Evolutionary conservation across 2,888 invertebrate species (phyloP), one percentile per base, ranked within the genome.

Genomic region (Amaurobius ferox): DNA sequence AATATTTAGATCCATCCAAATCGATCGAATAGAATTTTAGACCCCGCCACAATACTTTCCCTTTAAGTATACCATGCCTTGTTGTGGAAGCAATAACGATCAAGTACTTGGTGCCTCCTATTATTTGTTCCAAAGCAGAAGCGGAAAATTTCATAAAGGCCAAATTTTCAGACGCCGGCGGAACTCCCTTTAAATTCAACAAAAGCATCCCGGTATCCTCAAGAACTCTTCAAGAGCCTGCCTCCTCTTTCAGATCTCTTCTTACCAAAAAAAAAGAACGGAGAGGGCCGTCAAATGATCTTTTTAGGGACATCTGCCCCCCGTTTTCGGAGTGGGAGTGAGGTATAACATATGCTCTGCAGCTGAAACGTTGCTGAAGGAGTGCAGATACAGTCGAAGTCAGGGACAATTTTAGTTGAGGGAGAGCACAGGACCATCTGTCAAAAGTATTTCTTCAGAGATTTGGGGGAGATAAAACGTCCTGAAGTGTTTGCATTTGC

Each of bases 401-500:
- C 55, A 55, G 55, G 55, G 55, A 55, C 55, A 23, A 55, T 55
- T 55, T 55, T 23, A 23, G 55, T 55, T 55, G 55, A 55, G 55
- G 55, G 23, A 19, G 23, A 55, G 23, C 55, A 55, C 23, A 11
- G 55, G 19, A 55, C 55, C 55, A 55, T 55, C 55, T 55, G 55
- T 55, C 55, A 55, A 23, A 23, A 3, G 55, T 23, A 55, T 55
- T 55, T 23, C 23, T 55, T 11, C 19, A 55, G 3, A 55, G 55
- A 55, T 55, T 11, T 11, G 44, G 6, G 16, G 55, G 11, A 23
- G 23, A 23, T 55, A 55, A 23, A 55, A 44, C 11, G 23, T 19
- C 23, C 19, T 23, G 23, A 23, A 11, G 55, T 55, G 55, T 55
- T 44, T 23, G 55, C 23, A 55, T 23, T 19, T 19, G 55, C 55